Conservation (phyloP, 2,113 vertebrate genomes). For the Formicarius rufipectus region DNA sequence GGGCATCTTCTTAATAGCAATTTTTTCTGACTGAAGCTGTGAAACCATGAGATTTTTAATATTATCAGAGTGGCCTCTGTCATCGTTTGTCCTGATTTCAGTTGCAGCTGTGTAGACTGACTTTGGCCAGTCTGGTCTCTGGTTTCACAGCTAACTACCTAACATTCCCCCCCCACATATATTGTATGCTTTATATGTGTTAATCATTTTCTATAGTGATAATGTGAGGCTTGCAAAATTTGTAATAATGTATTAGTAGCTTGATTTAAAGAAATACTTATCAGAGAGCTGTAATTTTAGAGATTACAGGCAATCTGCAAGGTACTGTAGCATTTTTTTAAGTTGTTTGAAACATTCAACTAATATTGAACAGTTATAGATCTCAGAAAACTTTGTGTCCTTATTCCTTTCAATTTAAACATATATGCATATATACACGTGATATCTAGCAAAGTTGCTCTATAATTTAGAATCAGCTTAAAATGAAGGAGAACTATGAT, state of each 20-base stretch:
- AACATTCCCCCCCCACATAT: background rate
- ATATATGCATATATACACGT: background rate
- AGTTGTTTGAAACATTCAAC: background rate
- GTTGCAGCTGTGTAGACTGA: background rate
- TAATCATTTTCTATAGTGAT: background rate
- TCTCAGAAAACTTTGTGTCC: background rate
- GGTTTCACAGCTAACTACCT: background rate
- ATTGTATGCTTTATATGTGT: background rate
- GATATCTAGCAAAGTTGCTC: background rate
- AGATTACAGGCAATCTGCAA: background rate
- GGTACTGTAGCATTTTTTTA: background rate
- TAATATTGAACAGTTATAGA: background rate
- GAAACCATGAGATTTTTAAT: background rate
- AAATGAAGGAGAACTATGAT: background rate
- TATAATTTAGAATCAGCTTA: background rate
- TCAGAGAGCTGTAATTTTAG: background rate
- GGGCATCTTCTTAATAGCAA: background rate
- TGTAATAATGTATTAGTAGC: background rate
- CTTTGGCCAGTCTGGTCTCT: background rate
- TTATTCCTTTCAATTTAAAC: background rate
- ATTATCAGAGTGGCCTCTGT: background rate
- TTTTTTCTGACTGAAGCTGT: background rate
- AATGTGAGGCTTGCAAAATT: background rate
- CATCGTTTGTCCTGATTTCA: background rate
- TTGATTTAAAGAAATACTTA: background rate